phyloP scores from a whole-genome alignment of 2,888 invertebrate species.

The Punctoribates punctum region DNA sequence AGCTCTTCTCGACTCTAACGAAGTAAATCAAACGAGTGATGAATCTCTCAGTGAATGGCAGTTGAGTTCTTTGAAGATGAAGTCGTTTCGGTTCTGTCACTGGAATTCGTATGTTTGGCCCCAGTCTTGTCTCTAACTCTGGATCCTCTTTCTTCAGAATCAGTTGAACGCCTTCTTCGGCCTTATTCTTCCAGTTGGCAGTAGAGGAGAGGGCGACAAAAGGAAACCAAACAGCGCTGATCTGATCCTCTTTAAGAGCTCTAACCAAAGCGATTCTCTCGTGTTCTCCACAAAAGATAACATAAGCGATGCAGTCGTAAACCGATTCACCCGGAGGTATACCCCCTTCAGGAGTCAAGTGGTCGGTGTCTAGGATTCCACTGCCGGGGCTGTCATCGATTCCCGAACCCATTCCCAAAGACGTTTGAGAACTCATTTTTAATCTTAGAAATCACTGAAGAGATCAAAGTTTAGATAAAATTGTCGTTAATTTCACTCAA shows the following conservation, averaged over 20 bases:
- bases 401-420: too few species aligned
- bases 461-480: too few species aligned
- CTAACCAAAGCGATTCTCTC: background rate
- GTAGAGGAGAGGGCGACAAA: conserved; percentile 19
- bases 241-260: background rate
- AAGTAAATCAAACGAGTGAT: conserved; percentile 19
- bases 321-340: conserved; percentile 23
- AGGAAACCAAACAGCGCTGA: conserved; percentile 31
- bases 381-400: too few species aligned
- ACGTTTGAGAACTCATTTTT: too few species aligned
- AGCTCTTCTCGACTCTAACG: background rate
- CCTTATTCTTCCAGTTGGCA: conserved; percentile 33
- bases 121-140: conserved; percentile 19
- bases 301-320: conserved; percentile 29
- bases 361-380: too few species aligned
- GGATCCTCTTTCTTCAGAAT: conserved; percentile 37
- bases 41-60: conserved; percentile 29
- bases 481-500: too few species aligned
- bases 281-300: conserved; percentile 21
- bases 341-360: conserved; percentile 31
- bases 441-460: too few species aligned
- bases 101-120: background rate
- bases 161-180: conserved; percentile 11
- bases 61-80: conserved; percentile 16
- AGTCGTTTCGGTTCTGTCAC: background rate